Evolutionary conservation across 2,113 vertebrate genomes (phyloP).

Genomic region (Gyps fulvus): DNA sequence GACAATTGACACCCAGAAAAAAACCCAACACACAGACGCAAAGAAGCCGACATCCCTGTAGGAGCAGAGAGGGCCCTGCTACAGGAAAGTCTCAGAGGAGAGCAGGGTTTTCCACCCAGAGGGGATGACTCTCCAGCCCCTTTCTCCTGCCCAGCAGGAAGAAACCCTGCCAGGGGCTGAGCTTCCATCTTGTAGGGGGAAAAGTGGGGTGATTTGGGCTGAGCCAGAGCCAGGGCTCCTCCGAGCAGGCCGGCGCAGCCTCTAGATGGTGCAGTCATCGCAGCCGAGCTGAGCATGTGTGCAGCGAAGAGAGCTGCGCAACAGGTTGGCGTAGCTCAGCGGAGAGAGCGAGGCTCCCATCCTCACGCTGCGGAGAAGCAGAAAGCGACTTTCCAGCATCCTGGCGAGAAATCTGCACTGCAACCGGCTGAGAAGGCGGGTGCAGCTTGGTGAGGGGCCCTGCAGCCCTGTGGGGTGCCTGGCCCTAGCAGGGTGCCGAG

Average conservation of each 20-base stretch:
- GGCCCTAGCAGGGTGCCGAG: background rate
- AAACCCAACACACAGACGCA: rapidly evolving
- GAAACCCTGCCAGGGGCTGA: background rate
- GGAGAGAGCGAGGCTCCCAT: background rate
- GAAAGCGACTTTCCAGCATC: background rate
- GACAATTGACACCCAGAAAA: background rate
- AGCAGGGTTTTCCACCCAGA: background rate
- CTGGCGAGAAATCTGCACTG: background rate
- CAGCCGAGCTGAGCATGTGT: constrained; percentile 50
- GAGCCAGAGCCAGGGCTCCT: background rate
- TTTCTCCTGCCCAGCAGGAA: background rate
- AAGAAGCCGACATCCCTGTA: background rate
- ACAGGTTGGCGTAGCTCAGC: constrained; percentile 54
- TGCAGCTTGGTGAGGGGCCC: background rate
- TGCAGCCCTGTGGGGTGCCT: background rate
- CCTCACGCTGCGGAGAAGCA: background rate
- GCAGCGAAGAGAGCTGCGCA: constrained; percentile 18
- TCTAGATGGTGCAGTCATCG: constrained; percentile 61
- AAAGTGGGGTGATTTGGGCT: background rate
- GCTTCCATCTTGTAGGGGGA: background rate
- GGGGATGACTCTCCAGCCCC: background rate
- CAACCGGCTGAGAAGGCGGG: background rate
- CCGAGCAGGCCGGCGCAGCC: background rate
- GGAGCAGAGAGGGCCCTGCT: background rate
- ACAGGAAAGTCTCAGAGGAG: background rate